Base-by-base conservation (phyloP, 1,140 invertebrate genomes). In the Achatina immaculata region DNA sequence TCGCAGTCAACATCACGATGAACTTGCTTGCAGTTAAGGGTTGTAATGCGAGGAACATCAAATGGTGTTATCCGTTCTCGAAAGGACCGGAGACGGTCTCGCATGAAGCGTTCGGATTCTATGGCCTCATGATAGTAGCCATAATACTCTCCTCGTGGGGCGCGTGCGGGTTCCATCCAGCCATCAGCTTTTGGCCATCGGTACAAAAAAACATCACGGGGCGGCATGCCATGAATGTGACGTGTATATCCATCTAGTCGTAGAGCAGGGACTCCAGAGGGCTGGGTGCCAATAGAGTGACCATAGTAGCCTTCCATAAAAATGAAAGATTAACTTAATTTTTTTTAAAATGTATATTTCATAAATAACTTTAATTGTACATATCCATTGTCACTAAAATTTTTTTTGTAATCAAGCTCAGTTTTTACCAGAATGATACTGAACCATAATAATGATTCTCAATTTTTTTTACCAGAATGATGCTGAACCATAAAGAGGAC, bases 121-220 rank as follows among this genome's bases (percentile, higher is more conserved):
- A 80, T 14, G 28, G 78, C 78, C 34, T 80, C 78, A 48, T 80
- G 78, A 28, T 80, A 80, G 28, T 80, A 80, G 21, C 88, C 88
- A 75, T 90, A 90, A 77, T 90, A 90, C 34, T 88, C 85, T 21
- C 88, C 88, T 14, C 88, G 77, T 4, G 83, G 82, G 11, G 84
- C 80, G 34, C 87, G 79, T 28, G 84, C 77, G 21, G 87, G 82
- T 14, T 85, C 85, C 0, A 83, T 78, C 83, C 85, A 88, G 14
- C 82, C 79, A 43, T 88, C 87, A 34, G 78, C 73, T 80, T 86
- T 89, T n/a, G 88, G 86, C 88, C 88, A 89, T 1, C 86, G 84
- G 55, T 85, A 68, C 36, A 87, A 80, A 80, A 87, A 89, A 21
- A 88, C 80, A 36, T 87, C 85, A 31, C 84, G 78, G 19, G 85